Percentiles rank a stretch among this genome's conserved stretches.
phyloP scores from a whole-genome alignment of 2,888 invertebrate genomes.

The Metellina segmentata region DNA sequence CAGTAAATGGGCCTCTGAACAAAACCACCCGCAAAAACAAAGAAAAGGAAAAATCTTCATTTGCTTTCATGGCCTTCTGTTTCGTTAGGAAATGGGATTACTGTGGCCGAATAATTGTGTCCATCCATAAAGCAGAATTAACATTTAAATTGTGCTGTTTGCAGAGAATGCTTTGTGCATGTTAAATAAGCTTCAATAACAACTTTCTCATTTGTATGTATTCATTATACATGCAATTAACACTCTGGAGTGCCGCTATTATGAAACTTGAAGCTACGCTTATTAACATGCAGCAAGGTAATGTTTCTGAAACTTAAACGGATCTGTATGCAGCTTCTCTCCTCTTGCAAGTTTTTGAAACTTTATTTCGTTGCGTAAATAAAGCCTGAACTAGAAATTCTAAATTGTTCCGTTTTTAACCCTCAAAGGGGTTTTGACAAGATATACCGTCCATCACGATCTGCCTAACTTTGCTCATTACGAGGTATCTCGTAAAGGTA shows the following conservation, averaged over 20 bases:
- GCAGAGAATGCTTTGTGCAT: constrained; percentile 43
- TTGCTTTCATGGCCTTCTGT: constrained; percentile 20
- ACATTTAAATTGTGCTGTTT: constrained; percentile 50
- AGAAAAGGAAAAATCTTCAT: not conserved
- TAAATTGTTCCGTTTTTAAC: too few species aligned
- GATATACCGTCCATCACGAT: too few species aligned
- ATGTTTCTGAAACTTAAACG: too few species aligned
- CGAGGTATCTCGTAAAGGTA: too few species aligned
- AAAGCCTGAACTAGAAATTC: too few species aligned
- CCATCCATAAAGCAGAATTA: constrained; percentile 46
- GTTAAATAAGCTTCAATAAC: constrained; percentile 56
- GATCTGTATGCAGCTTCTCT: too few species aligned
- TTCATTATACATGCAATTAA: constrained; percentile 55
- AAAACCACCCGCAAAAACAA: constrained; percentile 8
- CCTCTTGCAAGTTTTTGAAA: too few species aligned
- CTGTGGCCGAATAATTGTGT: constrained; percentile 33
- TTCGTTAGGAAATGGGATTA: constrained; percentile 19
- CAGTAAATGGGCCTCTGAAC: not conserved
- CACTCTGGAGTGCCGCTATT: constrained; percentile 4
- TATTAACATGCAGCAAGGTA: not conserved
- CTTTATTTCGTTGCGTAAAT: too few species aligned
- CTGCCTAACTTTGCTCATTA: too few species aligned
- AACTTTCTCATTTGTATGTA: constrained; percentile 19
- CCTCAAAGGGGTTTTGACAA: too few species aligned
- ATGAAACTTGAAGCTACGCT: not conserved